Evolutionary conservation across 2,113 vertebrate genomes (phyloP), one percentile per base, ranked within the genome.

Genomic region (Gambusia affinis): DNA sequence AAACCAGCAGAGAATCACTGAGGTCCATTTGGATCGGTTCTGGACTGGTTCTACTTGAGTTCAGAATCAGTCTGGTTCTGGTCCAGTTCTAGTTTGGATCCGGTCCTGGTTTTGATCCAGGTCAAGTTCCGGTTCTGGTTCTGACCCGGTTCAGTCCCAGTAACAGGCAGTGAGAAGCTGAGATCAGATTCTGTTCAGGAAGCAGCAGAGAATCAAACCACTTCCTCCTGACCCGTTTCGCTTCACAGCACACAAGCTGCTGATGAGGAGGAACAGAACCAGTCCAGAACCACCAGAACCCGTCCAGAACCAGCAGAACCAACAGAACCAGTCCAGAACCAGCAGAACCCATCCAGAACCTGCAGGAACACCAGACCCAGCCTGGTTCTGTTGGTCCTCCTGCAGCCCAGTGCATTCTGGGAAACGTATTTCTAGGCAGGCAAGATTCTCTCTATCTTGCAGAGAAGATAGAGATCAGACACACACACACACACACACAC

Each of bases 161-260:
- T 0, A 8, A 30, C 28, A 19, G 4, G 39, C 27, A 8, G 17
- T 67, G 47, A 76, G 30, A 24, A 64, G 64, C 42, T 67, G 42
- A 61, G 39, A 22, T 60, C 30, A 63, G 61, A 19, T 35, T 15
- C 15, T 29, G 19, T 76, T 8, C 73, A 57, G 60, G 68, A 69
- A 72, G 29, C 70, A 44, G 79, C 60, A 63, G 75, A 33, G 57
- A 54, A 73, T 69, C 44, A 72, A 75, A 72, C 76, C 81, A 75
- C 81, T 83, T 78, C 76, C 69, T 79, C 72, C 64, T 4, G 67
- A 64, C 42, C 31, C 31, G 67, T 60, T 79, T 75, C 67, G 33
- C 27, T 71, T 77, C 79, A 64, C 33, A 28, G 77, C 73, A 33
- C 33, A 28, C 31, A 8, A 70, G 12, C 62, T 10, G 22, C 24